Conservation (phyloP, 2,113 vertebrate genomes). For the Ochotona curzoniae region DNA sequence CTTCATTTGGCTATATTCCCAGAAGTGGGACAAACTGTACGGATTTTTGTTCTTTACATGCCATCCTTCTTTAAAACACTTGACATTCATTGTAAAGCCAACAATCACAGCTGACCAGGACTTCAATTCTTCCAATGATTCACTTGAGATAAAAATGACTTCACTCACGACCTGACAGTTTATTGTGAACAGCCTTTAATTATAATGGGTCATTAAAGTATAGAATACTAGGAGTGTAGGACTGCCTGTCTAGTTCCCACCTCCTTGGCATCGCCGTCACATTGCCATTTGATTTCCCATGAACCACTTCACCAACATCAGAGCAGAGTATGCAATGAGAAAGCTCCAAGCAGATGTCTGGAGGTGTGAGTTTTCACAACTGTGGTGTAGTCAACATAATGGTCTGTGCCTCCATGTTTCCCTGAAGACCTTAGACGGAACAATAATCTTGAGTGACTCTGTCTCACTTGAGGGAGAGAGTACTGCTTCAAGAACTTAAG, state of each 20-base stretch:
- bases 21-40: neutral
- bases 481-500: neutral
- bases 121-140: constrained; percentile 6
- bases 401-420: neutral
- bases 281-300: neutral
- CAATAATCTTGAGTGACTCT: neutral
- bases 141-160: neutral
- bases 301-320: neutral
- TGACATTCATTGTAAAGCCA: neutral
- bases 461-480: neutral
- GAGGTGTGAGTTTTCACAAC: neutral
- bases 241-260: neutral
- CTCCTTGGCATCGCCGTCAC: neutral
- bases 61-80: neutral
- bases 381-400: neutral
- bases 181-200: neutral
- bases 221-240: neutral
- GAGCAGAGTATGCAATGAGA: neutral
- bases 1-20: neutral
- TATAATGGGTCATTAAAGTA: neutral
- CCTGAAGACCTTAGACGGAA: neutral
- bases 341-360: neutral
- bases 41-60: neutral
- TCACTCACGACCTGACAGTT: neutral
- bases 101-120: neutral